Evolutionary conservation across 2,797 vertebrate species (phyloP), one percentile per base, ranked within the genome.

Genomic region (Masticophis lateralis): DNA sequence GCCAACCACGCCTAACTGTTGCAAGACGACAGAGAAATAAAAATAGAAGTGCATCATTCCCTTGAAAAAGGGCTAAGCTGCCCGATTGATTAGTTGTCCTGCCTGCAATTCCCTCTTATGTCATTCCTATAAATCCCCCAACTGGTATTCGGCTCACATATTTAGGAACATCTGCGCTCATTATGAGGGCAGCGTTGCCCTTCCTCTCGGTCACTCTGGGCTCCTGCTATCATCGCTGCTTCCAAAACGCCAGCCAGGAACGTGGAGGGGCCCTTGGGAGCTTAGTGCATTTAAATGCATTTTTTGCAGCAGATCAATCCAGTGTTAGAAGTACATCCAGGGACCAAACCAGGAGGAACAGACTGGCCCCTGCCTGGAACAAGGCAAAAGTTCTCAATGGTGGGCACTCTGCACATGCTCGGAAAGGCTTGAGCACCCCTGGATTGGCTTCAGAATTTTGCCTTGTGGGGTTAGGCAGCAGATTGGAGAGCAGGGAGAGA

Each of bases 201-300:
- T 6, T 16, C 59, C 55, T 4, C 18, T 20, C 5, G 7, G 6
- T 0, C 14, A 14, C n/a, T 66, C 63, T n/a, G 28, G 63, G 28
- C 27, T 66, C 28, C 63, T 1, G 12, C 12, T 66, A 5, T 66
- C 12, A 0, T 66, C 6, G 1, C 6, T 0, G 14, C 22, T 25
- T 18, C 63, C 90, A 12, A 86, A 20, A 43, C 1, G 14, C 32
- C 55, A 83, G 22, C 0, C 28, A 27, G 8, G 88, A 63, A 27
- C 22, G 1, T 2, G 5, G 37, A 28, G 55, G 20, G 43, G 2
- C 0, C 11, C 8, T 53, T 28, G 32, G 2, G 28, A 3, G 0
- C 28, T 57, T 10, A 16, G 37, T 28, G 43, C n/a, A 53, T 53
- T 53, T 83, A 0, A 11, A 59, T 32, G 43, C 28, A 13, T 61